Conservation (phyloP, 2,888 invertebrate species). For the Polydrusus cervinus region DNA sequence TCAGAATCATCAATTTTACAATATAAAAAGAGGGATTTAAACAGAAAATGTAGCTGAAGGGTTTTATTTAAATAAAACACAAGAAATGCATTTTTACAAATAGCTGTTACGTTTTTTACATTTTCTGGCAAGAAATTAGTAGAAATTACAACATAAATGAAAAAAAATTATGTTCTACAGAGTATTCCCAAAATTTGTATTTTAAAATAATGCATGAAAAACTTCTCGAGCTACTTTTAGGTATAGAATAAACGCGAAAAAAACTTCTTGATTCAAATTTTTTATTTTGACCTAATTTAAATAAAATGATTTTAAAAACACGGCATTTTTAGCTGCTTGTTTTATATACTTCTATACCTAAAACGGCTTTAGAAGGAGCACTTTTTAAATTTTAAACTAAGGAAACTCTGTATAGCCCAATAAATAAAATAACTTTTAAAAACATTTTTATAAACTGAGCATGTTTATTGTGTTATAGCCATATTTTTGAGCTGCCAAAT, state of each 20-base stretch:
- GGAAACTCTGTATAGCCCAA: not conserved
- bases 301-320: too few species aligned
- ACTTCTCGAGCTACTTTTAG: too few species aligned
- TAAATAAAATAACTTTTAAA: not conserved
- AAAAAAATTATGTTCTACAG: conserved; percentile 54
- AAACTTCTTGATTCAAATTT: too few species aligned
- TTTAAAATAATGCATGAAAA: not conserved
- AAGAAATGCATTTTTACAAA: conserved; percentile 37
- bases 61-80: conserved; percentile 51
- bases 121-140: conserved; percentile 60
- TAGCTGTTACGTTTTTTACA: conserved; percentile 54
- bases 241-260: too few species aligned
- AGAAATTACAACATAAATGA: conserved; percentile 59
- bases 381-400: too few species aligned
- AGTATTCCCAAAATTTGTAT: not conserved
- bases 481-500: conserved; percentile 48
- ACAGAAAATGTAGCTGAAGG: not conserved
- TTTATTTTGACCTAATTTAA: too few species aligned
- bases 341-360: too few species aligned
- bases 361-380: too few species aligned
- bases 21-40: not conserved
- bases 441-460: not conserved
- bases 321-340: too few species aligned
- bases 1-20: too few species aligned
- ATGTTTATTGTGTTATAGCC: conserved; percentile 7